Evolutionary conservation across 2,113 vertebrate genomes (phyloP).

Genomic region (Nesoenas mayeri): DNA sequence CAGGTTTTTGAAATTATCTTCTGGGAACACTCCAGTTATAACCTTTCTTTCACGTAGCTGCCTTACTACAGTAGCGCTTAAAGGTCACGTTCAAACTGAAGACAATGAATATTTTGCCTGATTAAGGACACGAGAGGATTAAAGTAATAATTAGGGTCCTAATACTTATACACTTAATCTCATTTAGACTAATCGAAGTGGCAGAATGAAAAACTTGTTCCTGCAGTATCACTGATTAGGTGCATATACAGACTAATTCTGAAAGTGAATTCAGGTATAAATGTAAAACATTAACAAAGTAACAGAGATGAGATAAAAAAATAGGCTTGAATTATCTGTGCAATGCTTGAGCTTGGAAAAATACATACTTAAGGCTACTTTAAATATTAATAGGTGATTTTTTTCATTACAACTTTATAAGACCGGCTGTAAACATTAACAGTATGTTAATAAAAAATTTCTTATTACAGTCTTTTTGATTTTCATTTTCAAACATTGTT

Average conservation of each 20-base stretch:
- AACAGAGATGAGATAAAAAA: background rate
- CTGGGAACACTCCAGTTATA: background rate
- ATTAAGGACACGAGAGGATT: background rate
- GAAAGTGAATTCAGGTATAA: background rate
- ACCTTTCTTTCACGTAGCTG: background rate
- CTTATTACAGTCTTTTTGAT: background rate
- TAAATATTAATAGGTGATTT: background rate
- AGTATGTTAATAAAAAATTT: background rate
- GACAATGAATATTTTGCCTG: background rate
- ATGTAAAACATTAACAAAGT: background rate
- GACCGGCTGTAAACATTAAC: background rate
- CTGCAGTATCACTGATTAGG: background rate
- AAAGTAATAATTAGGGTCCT: background rate
- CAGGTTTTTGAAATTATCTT: background rate
- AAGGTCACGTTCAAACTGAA: background rate
- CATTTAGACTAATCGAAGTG: conserved; percentile 20
- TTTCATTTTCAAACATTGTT: background rate
- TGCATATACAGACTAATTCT: background rate
- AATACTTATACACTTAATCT: background rate
- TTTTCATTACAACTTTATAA: background rate
- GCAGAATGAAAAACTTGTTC: background rate
- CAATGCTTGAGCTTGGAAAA: background rate
- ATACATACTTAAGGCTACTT: background rate
- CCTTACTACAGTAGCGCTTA: background rate
- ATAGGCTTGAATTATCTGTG: background rate